phyloP scores from a whole-genome alignment of 2,888 invertebrate species.

The Acronicta alni region DNA sequence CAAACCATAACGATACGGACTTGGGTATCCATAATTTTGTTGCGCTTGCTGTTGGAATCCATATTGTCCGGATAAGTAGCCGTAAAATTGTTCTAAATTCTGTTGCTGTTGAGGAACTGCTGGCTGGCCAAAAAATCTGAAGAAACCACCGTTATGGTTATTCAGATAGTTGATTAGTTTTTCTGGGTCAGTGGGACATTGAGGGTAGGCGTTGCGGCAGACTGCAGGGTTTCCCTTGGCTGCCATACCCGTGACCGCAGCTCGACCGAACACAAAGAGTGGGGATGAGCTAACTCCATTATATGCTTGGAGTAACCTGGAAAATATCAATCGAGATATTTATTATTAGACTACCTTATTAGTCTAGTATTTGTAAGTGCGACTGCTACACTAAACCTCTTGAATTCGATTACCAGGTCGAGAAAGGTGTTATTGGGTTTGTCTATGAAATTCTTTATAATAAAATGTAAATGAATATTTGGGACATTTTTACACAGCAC shows the following conservation, averaged over 20 bases:
- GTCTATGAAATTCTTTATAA: no score
- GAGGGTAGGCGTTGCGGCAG: conserved; percentile 91
- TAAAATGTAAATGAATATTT: no score
- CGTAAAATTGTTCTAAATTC: conserved; percentile 79
- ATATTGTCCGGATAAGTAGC: conserved; percentile 68
- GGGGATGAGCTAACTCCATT: conserved; percentile 90
- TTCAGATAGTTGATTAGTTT: conserved; percentile 94
- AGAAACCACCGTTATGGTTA: conserved; percentile 96
- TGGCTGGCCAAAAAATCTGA: conserved; percentile 92
- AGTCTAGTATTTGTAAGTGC: no score
- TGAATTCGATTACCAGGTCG: no score
- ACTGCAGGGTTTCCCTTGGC: conserved; percentile 89
- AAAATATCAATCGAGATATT: conserved; percentile 37
- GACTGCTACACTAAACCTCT: no score
- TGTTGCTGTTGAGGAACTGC: conserved; percentile 62
- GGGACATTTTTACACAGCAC: no score
- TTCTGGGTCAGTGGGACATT: conserved; percentile 93
- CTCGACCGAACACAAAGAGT: conserved; percentile 92
- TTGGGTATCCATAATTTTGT: conserved; percentile 44
- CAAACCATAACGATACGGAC: conserved; percentile 39
- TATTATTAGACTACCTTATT: no score
- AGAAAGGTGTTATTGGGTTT: no score
- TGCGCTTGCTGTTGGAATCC: conserved; percentile 49
- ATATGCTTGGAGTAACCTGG: conserved; percentile 90
- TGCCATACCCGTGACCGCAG: conserved; percentile 93